Evolutionary conservation across 2,113 vertebrate species (phyloP).

Genomic region (Thalassarche chlororhynchos): DNA sequence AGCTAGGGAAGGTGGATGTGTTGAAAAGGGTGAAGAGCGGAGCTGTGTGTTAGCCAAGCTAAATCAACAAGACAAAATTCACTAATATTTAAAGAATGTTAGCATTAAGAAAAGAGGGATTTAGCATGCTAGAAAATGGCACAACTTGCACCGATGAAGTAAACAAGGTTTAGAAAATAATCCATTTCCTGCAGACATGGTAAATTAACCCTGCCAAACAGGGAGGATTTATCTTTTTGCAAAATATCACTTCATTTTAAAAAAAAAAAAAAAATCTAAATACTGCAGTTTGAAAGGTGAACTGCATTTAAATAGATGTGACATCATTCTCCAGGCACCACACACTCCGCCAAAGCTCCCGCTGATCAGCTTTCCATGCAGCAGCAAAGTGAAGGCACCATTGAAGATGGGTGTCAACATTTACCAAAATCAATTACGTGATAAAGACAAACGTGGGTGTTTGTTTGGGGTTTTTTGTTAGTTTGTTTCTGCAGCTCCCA

Average conservation of each 20-base stretch:
- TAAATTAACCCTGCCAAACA: background rate
- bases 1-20: background rate
- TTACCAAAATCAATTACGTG: background rate
- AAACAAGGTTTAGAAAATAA: conserved; percentile 10
- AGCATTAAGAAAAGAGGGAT: background rate
- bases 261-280: background rate
- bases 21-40: background rate
- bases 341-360: background rate
- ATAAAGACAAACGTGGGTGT: background rate
- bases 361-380: background rate
- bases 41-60: background rate
- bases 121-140: background rate
- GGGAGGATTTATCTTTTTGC: background rate
- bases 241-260: background rate
- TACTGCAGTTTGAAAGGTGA: background rate
- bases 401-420: background rate
- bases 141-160: background rate
- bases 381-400: background rate
- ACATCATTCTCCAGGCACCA: background rate
- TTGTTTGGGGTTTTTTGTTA: background rate
- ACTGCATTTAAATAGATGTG: background rate
- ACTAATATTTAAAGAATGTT: background rate
- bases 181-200: background rate
- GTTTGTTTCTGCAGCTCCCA: background rate
- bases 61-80: background rate